phyloP scores from a whole-genome alignment of 2,888 invertebrate genomes.

The Atrina japonica region DNA sequence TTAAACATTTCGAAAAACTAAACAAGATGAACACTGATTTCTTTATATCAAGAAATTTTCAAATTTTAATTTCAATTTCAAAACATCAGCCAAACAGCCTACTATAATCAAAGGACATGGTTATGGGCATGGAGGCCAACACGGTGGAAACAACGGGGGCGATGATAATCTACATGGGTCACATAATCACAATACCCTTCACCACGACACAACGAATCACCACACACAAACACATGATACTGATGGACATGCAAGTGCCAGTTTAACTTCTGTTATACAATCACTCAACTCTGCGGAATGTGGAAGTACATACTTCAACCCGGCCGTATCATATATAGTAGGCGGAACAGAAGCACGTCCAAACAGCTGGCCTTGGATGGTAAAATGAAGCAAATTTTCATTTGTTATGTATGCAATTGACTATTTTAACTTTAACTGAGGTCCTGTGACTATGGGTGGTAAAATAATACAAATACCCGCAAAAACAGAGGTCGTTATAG shows the following conservation, averaged over 20 bases:
- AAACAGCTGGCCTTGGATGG: conserved; percentile 97
- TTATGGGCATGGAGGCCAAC: too few relatives aligned
- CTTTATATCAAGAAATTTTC: conserved; percentile 2
- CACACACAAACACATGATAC: neutral
- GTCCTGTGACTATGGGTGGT: too few relatives aligned
- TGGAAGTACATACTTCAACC: conserved; percentile 42
- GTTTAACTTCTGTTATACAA: conserved; percentile 1
- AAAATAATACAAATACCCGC: too few relatives aligned
- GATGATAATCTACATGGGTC: too few relatives aligned
- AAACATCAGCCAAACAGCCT: conserved; percentile 9
- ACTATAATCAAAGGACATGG: too few relatives aligned
- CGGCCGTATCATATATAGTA: conserved; percentile 83
- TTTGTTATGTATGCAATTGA: too few relatives aligned
- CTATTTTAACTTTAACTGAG: too few relatives aligned
- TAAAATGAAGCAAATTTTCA: conserved; percentile 42
- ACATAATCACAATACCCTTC: too few relatives aligned
- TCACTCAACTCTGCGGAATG: conserved; percentile 35
- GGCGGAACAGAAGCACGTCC: conserved; percentile 90
- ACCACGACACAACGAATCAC: neutral
- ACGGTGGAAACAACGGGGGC: too few relatives aligned
- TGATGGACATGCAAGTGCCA: neutral
- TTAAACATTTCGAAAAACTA: too few relatives aligned
- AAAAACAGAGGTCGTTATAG: too few relatives aligned
- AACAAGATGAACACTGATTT: conserved; percentile 18
- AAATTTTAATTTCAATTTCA: conserved; percentile 16